phyloP scores from a whole-genome alignment of 1,140 invertebrate genomes.

The Berghia stephanieae region DNA sequence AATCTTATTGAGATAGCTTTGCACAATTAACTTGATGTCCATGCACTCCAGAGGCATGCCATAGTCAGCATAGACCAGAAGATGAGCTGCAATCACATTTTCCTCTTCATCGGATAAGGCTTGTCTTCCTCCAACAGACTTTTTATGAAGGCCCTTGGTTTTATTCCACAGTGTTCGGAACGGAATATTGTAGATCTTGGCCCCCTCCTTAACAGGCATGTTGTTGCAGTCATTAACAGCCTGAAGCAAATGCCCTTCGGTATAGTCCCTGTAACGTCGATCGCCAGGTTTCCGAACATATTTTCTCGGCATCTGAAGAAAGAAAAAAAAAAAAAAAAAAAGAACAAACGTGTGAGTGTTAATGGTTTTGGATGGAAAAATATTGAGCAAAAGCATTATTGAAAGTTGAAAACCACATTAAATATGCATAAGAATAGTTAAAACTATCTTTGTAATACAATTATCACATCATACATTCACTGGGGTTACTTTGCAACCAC shows the following conservation, averaged over 20 bases:
- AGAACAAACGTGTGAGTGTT: no score
- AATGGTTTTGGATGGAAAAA: no score
- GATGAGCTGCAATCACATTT: slow-evolving; percentile 40
- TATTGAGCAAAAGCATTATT: no score
- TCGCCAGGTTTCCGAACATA: background rate
- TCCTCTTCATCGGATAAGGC: slow-evolving; percentile 39
- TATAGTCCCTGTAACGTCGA: background rate
- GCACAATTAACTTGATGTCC: background rate
- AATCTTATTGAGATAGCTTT: background rate
- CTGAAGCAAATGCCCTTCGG: background rate
- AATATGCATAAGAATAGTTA: no score
- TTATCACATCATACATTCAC: no score
- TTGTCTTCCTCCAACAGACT: slow-evolving; percentile 26
- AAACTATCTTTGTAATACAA: no score
- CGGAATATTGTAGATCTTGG: background rate
- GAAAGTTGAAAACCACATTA: no score
- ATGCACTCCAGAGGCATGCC: background rate
- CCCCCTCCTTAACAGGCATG: background rate
- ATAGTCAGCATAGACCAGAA: background rate
- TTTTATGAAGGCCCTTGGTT: background rate
- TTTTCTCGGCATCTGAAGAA: slow-evolving; percentile 4
- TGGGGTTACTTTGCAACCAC: no score
- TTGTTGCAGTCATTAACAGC: slow-evolving; percentile 4
- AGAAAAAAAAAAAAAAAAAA: no score
- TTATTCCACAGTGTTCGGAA: background rate